These are phyloP conservation scores for Nothocercus nigrocapillus DNA, from an alignment of 2,113 vertebrate genomes.

Conservation along the genomic window DNA sequence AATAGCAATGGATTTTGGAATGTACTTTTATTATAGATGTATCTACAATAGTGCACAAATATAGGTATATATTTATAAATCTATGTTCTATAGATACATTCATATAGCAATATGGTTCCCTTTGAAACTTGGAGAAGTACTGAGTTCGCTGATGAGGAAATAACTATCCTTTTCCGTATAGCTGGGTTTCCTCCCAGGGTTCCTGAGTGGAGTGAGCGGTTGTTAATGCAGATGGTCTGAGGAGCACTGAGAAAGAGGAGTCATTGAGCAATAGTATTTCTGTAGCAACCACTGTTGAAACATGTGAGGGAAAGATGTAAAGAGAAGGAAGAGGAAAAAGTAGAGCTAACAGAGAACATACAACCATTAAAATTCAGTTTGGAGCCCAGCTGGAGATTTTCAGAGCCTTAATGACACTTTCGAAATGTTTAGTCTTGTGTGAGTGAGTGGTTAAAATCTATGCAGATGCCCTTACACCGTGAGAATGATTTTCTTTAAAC, in stretches of 20 bases:
- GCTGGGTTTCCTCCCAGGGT: background rate
- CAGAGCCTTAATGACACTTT: background rate
- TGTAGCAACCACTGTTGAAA: background rate
- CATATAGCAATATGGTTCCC: background rate
- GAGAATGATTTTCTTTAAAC: background rate
- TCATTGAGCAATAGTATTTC: background rate
- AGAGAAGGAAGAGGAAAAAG: background rate
- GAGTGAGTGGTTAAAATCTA: background rate
- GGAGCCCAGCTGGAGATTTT: constrained; percentile 6
- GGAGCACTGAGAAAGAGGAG: background rate
- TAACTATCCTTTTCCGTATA: rapidly evolving
- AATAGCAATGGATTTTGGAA: background rate
- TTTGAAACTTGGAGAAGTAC: background rate
- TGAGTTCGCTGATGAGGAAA: background rate
- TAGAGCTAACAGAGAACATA: background rate
- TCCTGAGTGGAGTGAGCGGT: background rate
- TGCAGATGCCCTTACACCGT: background rate
- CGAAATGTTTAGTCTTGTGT: constrained; percentile 39
- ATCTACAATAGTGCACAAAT: background rate
- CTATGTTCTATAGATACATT: background rate
- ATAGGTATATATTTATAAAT: background rate
- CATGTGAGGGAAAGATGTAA: background rate
- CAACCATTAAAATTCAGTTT: background rate
- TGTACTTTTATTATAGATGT: background rate
- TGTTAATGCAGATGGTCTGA: background rate